Evolutionary conservation across 2,113 vertebrate genomes (phyloP), one percentile per base, ranked within the genome.

Genomic region (Morone chrysops): DNA sequence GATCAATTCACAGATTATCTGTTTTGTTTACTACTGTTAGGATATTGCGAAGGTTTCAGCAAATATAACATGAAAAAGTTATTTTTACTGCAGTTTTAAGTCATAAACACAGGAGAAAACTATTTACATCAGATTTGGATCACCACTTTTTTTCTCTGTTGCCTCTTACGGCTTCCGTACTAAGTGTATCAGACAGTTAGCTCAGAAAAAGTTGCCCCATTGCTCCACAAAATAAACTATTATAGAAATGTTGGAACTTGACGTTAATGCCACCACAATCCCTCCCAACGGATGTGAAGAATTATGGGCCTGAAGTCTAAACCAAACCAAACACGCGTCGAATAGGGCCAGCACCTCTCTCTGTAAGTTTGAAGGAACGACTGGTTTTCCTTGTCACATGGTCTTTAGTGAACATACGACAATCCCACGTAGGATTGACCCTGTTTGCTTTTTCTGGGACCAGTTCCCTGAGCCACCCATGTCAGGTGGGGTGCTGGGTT

Each of bases 401-500:
- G 77, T 90, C 90, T 92, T 83, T 25, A 86, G 87, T 83, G 68
- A 87, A 76, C 75, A 84, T 90, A 93, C 84, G 40, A 93, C 84
- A 90, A 85, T 89, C 93, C 92, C 88, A 87, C 82, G 85, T 90
- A 76, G 81, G 87, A 83, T 79, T 95, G 93, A 94, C 93, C 94
- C 92, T 86, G 83, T 90, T 83, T 88, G 86, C 78, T 88, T 94
- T 59, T 84, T 85, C 87, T 76, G 70, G 82, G 90, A 90, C 83
- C 75, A n/a, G 60, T 82, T 87, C 88, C 86, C 90, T 38, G 72
- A 88, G 75, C 93, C 79, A 69, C 82, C 83, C 79, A 90, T 89
- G 91, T 94, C 94, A 95, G 84, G 72, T 25, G 77, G 81, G 91
- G 92, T 90, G 90, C 93, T 77, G 93, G 96, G 95, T 96, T 31